Conservation (phyloP, 2,888 invertebrate genomes). For the Nomada hirtipes region DNA sequence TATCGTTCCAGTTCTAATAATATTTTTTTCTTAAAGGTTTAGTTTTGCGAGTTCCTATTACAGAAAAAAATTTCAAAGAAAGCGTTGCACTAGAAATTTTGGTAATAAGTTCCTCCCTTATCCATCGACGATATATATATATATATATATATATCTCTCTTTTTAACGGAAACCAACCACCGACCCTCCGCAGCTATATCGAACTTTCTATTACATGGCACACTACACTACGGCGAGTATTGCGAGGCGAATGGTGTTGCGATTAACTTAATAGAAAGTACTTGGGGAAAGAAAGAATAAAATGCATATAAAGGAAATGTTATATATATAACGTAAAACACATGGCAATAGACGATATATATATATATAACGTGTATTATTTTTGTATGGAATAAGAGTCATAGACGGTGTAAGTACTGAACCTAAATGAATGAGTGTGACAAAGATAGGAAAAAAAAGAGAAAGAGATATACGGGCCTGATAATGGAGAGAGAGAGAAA, state of each 20-base stretch:
- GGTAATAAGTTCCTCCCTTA: constrained; percentile 20
- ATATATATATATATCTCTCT: neutral
- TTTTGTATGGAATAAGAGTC: constrained; percentile 67
- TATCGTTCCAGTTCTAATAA: neutral
- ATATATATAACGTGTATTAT: constrained; percentile 54
- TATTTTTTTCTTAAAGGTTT: neutral
- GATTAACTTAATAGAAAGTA: constrained; percentile 65
- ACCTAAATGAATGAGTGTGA: constrained; percentile 76
- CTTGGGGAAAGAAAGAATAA: constrained; percentile 54
- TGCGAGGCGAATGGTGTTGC: constrained; percentile 69
- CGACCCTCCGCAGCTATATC: neutral
- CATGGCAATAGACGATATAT: constrained; percentile 49
- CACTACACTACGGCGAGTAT: constrained; percentile 45
- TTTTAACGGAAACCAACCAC: neutral
- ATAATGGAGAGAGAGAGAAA: constrained; percentile 28
- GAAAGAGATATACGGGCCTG: constrained; percentile 43
- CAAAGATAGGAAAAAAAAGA: constrained; percentile 39
- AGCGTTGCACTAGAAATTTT: neutral
- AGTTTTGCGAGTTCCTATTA: constrained; percentile 47
- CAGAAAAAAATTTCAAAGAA: constrained; percentile 18
- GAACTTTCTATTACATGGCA: constrained; percentile 5
- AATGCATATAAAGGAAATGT: constrained; percentile 63
- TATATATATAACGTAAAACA: constrained; percentile 57
- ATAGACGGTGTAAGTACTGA: constrained; percentile 82
- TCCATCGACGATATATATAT: neutral